phyloP scores from a whole-genome alignment of 2,888 invertebrate genomes.

The Busseola fusca region DNA sequence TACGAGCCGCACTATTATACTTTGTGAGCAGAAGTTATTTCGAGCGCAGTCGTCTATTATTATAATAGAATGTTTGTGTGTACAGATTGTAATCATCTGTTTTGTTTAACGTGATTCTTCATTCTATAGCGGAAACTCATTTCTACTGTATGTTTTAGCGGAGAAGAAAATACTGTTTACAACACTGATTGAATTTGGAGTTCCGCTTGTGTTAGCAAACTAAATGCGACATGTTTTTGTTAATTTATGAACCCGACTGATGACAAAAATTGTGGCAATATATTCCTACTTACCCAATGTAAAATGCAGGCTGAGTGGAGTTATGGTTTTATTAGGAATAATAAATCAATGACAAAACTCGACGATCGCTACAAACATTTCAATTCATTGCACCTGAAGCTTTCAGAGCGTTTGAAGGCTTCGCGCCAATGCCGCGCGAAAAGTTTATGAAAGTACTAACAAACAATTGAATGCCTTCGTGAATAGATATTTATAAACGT shows the following conservation, averaged over 20 bases:
- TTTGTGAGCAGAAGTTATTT: slow-evolving; percentile 45
- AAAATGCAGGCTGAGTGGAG: not conserved
- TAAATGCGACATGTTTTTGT: slow-evolving; percentile 18
- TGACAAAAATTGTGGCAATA: not conserved
- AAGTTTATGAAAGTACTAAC: slow-evolving; percentile 29
- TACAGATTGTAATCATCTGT: slow-evolving; percentile 25
- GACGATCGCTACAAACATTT: slow-evolving; percentile 17
- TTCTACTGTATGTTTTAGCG: slow-evolving; percentile 27
- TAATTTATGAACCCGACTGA: not conserved
- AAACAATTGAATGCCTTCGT: slow-evolving; percentile 14
- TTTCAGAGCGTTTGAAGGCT: slow-evolving; percentile 22
- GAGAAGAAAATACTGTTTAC: slow-evolving; percentile 11
- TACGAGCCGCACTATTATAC: slow-evolving; percentile 9
- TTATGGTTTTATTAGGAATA: slow-evolving; percentile 23
- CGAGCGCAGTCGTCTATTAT: slow-evolving; percentile 30
- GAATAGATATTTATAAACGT: not conserved
- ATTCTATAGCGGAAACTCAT: slow-evolving; percentile 11
- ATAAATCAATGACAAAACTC: slow-evolving; percentile 52
- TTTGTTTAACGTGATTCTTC: slow-evolving; percentile 21
- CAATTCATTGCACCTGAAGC: slow-evolving; percentile 42
- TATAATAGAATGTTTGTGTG: slow-evolving; percentile 25
- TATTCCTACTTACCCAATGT: not conserved
- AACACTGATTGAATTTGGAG: slow-evolving; percentile 11
- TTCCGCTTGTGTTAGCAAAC: slow-evolving; percentile 12
- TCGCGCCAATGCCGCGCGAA: slow-evolving; percentile 48